These are phyloP conservation scores for Mastigias papua DNA, from an alignment of 30 jellyfish, hydroid and myxozoan species.

Conservation along the genomic window DNA sequence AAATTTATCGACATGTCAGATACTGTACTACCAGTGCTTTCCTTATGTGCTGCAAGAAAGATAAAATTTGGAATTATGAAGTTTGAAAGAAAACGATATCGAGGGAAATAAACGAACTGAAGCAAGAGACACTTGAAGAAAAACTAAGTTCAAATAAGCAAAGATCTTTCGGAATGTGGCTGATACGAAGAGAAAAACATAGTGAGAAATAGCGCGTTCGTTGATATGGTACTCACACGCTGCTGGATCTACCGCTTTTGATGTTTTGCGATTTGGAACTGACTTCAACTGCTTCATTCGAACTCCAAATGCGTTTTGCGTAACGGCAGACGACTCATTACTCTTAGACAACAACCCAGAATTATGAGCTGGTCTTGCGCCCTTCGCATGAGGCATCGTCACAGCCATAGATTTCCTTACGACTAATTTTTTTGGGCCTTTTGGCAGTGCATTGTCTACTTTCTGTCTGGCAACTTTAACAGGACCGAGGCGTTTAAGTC, in stretches of 20 bases:
- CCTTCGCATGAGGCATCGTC: background rate
- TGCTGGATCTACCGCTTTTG: background rate
- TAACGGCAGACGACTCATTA: background rate
- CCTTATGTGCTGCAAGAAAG: background rate
- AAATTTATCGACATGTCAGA: conserved; percentile 59
- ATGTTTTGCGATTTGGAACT: conserved; percentile 4
- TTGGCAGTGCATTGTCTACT: background rate
- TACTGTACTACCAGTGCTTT: background rate
- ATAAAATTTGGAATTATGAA: background rate
- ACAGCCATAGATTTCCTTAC: conserved; percentile 7
- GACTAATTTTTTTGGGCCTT: conserved; percentile 16
- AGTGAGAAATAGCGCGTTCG: too few species aligned
- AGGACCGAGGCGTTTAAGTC: background rate
- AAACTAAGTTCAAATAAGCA: too few species aligned
- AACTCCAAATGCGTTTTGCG: conserved; percentile 9
- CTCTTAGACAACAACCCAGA: background rate
- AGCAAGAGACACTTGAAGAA: too few species aligned
- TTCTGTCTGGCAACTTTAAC: background rate
- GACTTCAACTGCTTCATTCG: conserved; percentile 17
- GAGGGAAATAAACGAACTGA: background rate
- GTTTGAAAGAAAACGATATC: background rate
- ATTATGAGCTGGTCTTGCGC: background rate
- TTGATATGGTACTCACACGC: background rate
- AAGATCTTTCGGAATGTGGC: too few species aligned
- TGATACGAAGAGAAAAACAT: too few species aligned